Base-by-base conservation (phyloP, 2,113 vertebrate species). In the Hemiscyllium ocellatum region DNA sequence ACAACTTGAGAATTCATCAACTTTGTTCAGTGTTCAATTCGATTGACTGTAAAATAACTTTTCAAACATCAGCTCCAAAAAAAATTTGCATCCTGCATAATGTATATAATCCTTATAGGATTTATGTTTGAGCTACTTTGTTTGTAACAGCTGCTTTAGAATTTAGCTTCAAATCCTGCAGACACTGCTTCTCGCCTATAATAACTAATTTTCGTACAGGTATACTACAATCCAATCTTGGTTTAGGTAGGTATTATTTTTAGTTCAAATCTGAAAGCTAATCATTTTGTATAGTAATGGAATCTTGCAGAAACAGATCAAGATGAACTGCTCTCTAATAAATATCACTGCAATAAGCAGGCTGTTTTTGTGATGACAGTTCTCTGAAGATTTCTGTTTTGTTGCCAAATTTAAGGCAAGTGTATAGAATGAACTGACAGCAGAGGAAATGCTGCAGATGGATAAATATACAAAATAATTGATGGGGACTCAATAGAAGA, bases 391-490 rank as follows among this genome's bases (percentile, higher is more conserved):
- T 66, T 66, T 93, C 66, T 29, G 56, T 37, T n/a, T 22, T n/a
- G 29, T 37, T 66, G 89, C 61, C 89, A 93, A 93, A 66, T 42
- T 66, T 37, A 93, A 93, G n/a, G 61, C 61, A 42, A 93, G 89
- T 68, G n/a, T 37, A 20, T 61, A 66, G 87, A 56, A 90, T 90
- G 52, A 56, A 90, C 4, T 65, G 52, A 61, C 87, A 90, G 87
- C 52, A 13, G 61, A 65, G 89, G 37, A 93, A 93, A 61, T 93
- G 89, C 89, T 10, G 17, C 61, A 37, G 89, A 93, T 65, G 65
- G 89, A 93, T 93, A 93, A 93, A 93, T 66, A 15, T 68, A 93
- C 33, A 66, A 93, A 93, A 93, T 93, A 68, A 93, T 42, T 66
- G 65, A 93, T 66, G 89, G 33, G 17, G 5, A 93, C 89, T n/a